Conservation (phyloP, 2,888 invertebrate genomes). For the Temnothorax unifasciatus region DNA sequence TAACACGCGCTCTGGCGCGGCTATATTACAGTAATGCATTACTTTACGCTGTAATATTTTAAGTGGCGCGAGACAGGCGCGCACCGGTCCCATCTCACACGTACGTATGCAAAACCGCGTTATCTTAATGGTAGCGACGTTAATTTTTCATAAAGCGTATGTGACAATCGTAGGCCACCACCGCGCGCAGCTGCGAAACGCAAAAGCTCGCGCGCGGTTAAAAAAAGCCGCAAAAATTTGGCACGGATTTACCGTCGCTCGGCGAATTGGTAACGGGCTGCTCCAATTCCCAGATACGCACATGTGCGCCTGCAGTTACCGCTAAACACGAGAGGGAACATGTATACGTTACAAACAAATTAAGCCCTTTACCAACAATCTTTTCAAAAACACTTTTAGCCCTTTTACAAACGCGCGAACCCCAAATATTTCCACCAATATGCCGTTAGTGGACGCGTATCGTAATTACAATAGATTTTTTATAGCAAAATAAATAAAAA, state of each 20-base stretch:
- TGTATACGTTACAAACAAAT: slow-evolving; percentile 49
- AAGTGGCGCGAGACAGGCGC: slow-evolving; percentile 47
- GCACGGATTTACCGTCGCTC: slow-evolving; percentile 51
- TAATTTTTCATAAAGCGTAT: slow-evolving; percentile 54
- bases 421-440: slow-evolving; percentile 37
- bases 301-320: slow-evolving; percentile 32
- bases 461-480: slow-evolving; percentile 12
- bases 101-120: slow-evolving; percentile 36
- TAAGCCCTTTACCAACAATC: slow-evolving; percentile 36
- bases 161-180: slow-evolving; percentile 46
- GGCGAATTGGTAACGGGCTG: slow-evolving; percentile 38
- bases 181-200: slow-evolving; percentile 25
- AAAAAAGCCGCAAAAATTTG: slow-evolving; percentile 51
- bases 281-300: slow-evolving; percentile 50
- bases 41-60: slow-evolving; percentile 64
- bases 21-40: slow-evolving; percentile 63
- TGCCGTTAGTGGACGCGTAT: background rate
- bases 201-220: slow-evolving; percentile 1
- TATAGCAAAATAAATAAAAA: background rate
- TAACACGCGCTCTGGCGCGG: slow-evolving; percentile 42
- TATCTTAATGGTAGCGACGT: slow-evolving; percentile 52
- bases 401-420: background rate
- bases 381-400: slow-evolving; percentile 58
- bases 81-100: slow-evolving; percentile 23
- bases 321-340: slow-evolving; percentile 30